These are phyloP conservation scores for Aproaerema taeniolella DNA, from an alignment of 2,888 invertebrate genomes.

Conservation along the genomic window DNA sequence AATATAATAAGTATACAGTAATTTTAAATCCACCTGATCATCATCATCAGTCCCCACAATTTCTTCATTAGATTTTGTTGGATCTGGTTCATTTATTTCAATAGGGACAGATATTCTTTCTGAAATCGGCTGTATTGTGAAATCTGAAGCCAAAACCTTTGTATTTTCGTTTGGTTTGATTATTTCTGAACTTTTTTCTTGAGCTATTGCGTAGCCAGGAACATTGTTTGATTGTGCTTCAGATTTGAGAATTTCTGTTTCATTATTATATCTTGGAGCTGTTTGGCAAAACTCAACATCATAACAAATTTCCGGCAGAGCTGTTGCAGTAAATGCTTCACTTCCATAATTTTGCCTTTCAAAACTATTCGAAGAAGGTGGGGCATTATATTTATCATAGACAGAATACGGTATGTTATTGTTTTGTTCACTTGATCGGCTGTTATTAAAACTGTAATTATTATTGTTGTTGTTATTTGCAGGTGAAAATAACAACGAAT, in stretches of 20 bases:
- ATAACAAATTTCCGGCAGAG: constrained; percentile 45
- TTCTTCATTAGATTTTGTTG: constrained; percentile 35
- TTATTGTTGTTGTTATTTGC: constrained; percentile 33
- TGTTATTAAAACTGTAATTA: background rate
- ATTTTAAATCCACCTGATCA: constrained; percentile 66
- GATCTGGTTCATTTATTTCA: constrained; percentile 14
- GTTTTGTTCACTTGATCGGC: constrained; percentile 9
- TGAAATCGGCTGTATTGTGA: constrained; percentile 22
- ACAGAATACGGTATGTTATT: constrained; percentile 36
- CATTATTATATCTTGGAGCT: constrained; percentile 26
- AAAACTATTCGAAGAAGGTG: constrained; percentile 25
- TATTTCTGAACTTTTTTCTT: too few relatives aligned
- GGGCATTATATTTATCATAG: constrained; percentile 36
- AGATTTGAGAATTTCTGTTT: background rate
- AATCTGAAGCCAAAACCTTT: constrained; percentile 14
- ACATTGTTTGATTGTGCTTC: background rate
- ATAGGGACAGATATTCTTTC: constrained; percentile 20
- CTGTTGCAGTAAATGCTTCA: constrained; percentile 28
- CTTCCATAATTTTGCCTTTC: constrained; percentile 36
- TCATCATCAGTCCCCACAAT: constrained; percentile 38
- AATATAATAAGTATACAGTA: constrained; percentile 61
- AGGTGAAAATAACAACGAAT: constrained; percentile 30
- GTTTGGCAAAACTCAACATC: constrained; percentile 45
- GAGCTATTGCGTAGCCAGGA: too few relatives aligned
- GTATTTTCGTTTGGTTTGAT: background rate